Evolutionary conservation across 2,888 invertebrate genomes (phyloP).

Genomic region (Diarsia brunnea): DNA sequence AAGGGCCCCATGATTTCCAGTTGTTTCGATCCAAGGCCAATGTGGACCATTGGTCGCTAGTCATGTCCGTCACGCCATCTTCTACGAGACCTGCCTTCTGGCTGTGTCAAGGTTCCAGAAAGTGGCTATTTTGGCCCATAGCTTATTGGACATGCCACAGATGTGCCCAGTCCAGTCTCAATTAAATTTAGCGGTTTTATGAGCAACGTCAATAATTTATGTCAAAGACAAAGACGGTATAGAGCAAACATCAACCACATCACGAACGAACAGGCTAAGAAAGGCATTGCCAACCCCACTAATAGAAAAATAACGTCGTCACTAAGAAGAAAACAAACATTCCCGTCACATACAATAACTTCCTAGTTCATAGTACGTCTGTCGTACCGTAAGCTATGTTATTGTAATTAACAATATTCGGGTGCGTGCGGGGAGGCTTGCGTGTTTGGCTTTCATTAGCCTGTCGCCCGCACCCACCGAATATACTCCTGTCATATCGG

Average conservation of each 20-base stretch:
- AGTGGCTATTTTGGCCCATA: too few relatives aligned
- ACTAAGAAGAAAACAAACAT: slow-evolving; percentile 36
- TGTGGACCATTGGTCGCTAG: too few relatives aligned
- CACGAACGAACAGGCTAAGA: background rate
- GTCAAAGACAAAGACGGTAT: background rate
- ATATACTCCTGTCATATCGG: slow-evolving; percentile 73
- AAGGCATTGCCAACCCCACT: background rate
- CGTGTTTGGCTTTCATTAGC: slow-evolving; percentile 89
- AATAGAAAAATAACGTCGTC: slow-evolving; percentile 27
- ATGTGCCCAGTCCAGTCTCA: too few relatives aligned
- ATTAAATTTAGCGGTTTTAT: too few relatives aligned
- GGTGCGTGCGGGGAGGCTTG: slow-evolving; percentile 77
- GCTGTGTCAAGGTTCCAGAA: too few relatives aligned
- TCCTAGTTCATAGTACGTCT: slow-evolving; percentile 55
- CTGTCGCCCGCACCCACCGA: slow-evolving; percentile 79
- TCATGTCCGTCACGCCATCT: too few relatives aligned
- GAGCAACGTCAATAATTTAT: too few relatives aligned
- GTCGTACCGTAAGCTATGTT: slow-evolving; percentile 66
- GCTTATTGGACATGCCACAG: too few relatives aligned
- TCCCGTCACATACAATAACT: slow-evolving; percentile 45
- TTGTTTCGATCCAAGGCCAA: too few relatives aligned
- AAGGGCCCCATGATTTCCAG: too few relatives aligned
- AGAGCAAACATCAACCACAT: background rate
- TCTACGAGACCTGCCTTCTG: too few relatives aligned
- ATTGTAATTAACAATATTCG: slow-evolving; percentile 75